These are phyloP conservation scores for Cryptocephalus moraei DNA, from an alignment of 2,888 invertebrate species.

Conservation along the genomic window DNA sequence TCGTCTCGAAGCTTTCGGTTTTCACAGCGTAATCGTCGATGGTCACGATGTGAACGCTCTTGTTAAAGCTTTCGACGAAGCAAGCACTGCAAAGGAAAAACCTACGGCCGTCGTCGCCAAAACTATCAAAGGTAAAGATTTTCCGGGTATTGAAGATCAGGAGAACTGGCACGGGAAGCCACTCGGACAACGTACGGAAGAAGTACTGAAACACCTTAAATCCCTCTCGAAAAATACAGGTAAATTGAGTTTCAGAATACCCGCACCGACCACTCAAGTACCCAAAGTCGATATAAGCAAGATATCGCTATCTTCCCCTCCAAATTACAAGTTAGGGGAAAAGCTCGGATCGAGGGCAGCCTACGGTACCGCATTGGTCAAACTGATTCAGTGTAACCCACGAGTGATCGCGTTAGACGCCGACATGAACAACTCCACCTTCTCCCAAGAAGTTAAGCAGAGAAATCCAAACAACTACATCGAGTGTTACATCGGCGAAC, in stretches of 20 bases:
- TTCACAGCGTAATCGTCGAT: constrained; percentile 83
- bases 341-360: constrained; percentile 80
- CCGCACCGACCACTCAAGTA: constrained; percentile 56
- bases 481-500: constrained; percentile 98
- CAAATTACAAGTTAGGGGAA: constrained; percentile 69
- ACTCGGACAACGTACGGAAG: constrained; percentile 68
- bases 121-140: constrained; percentile 91
- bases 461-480: constrained; percentile 65
- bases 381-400: constrained; percentile 60
- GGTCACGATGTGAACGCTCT: constrained; percentile 91
- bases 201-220: constrained; percentile 54
- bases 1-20: constrained; percentile 81
- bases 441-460: constrained; percentile 79
- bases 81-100: constrained; percentile 57
- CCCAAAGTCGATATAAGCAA: constrained; percentile 60
- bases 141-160: constrained; percentile 79
- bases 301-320: constrained; percentile 64
- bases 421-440: constrained; percentile 98
- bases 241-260: constrained; percentile 41
- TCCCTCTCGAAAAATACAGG: constrained; percentile 59
- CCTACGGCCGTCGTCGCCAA: constrained; percentile 93
- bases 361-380: constrained; percentile 87
- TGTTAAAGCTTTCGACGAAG: constrained; percentile 77
- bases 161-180: constrained; percentile 99
- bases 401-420: constrained; percentile 92